These are phyloP conservation scores for Pinctada fucata DNA, from an alignment of 2,888 invertebrate genomes.

Conservation along the genomic window DNA sequence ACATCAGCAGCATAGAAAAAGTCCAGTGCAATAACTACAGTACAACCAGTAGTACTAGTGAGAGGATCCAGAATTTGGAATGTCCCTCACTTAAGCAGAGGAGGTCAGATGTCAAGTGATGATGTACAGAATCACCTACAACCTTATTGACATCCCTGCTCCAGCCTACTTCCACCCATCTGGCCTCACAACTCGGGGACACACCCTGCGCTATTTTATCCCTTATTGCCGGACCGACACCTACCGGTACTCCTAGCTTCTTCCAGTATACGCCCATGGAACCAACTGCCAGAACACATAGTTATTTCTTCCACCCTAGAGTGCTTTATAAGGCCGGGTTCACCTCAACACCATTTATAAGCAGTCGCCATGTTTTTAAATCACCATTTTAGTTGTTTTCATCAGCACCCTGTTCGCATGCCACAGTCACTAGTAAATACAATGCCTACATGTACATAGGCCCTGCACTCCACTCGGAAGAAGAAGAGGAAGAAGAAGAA, in stretches of 20 bases:
- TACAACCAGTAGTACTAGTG: conserved; percentile 21
- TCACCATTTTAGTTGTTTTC: not conserved
- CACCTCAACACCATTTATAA: not conserved
- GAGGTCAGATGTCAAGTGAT: conserved; percentile 20
- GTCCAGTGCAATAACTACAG: conserved; percentile 5
- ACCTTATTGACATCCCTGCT: conserved; percentile 28
- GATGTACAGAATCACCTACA: conserved; percentile 28
- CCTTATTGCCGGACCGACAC: conserved; percentile 28
- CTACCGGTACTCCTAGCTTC: conserved; percentile 21
- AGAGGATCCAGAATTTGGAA: conserved; percentile 14
- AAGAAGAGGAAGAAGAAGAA: not conserved
- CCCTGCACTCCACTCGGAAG: not conserved
- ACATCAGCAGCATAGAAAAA: not conserved
- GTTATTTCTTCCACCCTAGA: not conserved
- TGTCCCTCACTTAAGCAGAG: conserved; percentile 23
- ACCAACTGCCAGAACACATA: not conserved
- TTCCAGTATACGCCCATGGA: conserved; percentile 14
- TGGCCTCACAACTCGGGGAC: conserved; percentile 4
- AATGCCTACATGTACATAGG: not conserved
- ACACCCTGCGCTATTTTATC: not conserved
- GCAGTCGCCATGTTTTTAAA: conserved; percentile 1
- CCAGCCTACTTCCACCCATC: conserved; percentile 12
- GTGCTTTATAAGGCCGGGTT: not conserved
- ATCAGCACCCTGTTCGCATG: not conserved
- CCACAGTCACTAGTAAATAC: not conserved